Evolutionary conservation across 2,888 invertebrate species (phyloP), one percentile per base, ranked within the genome.

Genomic region (Chrysodeixis includens): DNA sequence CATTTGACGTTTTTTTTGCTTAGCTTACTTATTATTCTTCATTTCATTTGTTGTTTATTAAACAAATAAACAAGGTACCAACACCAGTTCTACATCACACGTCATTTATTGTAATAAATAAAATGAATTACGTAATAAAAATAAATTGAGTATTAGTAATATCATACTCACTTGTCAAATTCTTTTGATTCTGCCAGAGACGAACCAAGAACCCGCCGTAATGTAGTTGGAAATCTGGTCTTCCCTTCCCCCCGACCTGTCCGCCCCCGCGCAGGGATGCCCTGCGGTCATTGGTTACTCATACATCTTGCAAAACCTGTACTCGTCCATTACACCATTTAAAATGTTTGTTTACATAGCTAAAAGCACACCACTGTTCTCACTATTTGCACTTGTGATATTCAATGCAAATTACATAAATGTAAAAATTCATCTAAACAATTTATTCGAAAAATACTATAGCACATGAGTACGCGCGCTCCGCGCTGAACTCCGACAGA

Each of bases 231-330:
- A 74, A 83, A 83, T 79, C 85, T 81, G 83, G 75, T 82, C 84
- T 83, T 55, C 87, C 87, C 83, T 83, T 75, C 86, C 87, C 85
- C 87, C 85, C 87, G 73, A 86, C 83, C 81, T 79, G 72, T 76
- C 70, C 81, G 70, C 71, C 83, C 71, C 84, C 83, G 82, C 86
- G 86, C 88, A 90, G 91, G 90, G 90, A 90, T 90, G 84, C 90
- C 90, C 91, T 90, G 89, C 90, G 89, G 89, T 90, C 90, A 90
- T 90, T 90, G 88, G 91, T 91, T 90, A 90, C 90, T 90, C 91
- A 90, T 90, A 88, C 90, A 90, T 90, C 86, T 90, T 90, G 90
- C 88, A 85, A 90, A 90, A 88, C 87, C 86, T 86, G 86, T 87
- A 86, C 85, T 85, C 86, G 82, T 88, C 87, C 87, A 86, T 86